These are phyloP conservation scores for Anastrepha obliqua DNA, from an alignment of 1,140 invertebrate genomes.

Conservation along the genomic window DNA sequence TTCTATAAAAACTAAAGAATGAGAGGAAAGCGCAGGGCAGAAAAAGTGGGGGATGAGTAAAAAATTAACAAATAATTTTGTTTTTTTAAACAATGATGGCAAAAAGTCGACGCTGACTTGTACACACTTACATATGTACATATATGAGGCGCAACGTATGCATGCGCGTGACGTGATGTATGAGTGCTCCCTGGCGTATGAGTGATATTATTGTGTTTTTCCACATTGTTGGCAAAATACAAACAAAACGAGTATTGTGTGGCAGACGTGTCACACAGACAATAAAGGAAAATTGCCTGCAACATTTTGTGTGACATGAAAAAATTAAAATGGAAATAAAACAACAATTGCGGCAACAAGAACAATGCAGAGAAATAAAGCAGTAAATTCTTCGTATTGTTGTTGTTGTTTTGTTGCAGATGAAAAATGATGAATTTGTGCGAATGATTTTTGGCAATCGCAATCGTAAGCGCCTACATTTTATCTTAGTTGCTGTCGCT, in stretches of 20 bases:
- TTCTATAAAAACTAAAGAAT: background rate
- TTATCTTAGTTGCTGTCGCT: background rate
- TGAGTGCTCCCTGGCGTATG: background rate
- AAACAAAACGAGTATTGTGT: background rate
- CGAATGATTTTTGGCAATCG: conserved; percentile 11
- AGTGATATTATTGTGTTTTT: conserved; percentile 1
- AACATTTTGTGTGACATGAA: background rate
- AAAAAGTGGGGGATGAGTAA: background rate
- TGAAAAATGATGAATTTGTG: conserved; percentile 31
- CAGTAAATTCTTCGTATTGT: too few species aligned
- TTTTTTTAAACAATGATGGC: background rate
- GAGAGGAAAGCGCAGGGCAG: background rate
- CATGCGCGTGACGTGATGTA: background rate
- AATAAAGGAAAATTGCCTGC: background rate
- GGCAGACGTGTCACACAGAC: conserved; percentile 9
- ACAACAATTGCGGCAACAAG: background rate
- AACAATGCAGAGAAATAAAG: background rate
- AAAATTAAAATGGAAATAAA: conserved; percentile 8
- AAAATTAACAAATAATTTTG: background rate
- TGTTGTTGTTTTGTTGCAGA: background rate
- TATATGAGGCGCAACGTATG: background rate
- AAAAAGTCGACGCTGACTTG: background rate
- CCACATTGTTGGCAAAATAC: background rate
- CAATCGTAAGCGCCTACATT: background rate
- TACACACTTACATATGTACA: background rate